Percentiles rank a stretch among this genome's conserved stretches.
These are phyloP conservation scores for Steromphala cineraria DNA, from an alignment of 2,888 invertebrate species.

Conservation along the genomic window DNA sequence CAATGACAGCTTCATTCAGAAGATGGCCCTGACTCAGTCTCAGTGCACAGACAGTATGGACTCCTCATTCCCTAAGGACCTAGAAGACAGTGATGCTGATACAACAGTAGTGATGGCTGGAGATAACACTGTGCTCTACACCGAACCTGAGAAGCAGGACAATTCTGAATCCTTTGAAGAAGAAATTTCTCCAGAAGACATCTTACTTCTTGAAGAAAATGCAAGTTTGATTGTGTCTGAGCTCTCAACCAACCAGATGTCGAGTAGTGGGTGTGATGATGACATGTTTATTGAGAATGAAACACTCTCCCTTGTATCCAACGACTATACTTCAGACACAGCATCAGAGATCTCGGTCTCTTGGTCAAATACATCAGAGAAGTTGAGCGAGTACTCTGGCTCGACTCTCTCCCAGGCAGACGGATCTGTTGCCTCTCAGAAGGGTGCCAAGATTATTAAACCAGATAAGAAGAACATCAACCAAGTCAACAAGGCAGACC, in stretches of 20 bases:
- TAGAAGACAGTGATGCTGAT: conserved; percentile 34
- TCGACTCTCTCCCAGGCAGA: conserved; percentile 55
- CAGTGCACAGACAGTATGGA: conserved; percentile 48
- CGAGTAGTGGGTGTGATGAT: conserved; percentile 74
- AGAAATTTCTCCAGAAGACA: conserved; percentile 50
- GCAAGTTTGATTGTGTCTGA: conserved; percentile 79
- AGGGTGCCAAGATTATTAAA: conserved; percentile 77
- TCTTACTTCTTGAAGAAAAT: conserved; percentile 77
- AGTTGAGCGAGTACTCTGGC: conserved; percentile 54
- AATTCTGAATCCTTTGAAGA: conserved; percentile 34
- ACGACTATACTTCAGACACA: conserved; percentile 83
- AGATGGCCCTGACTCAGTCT: conserved; percentile 2
- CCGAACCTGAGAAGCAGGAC: conserved; percentile 37
- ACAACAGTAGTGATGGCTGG: conserved; percentile 8
- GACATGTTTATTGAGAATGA: conserved; percentile 80
- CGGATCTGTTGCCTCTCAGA: conserved; percentile 39
- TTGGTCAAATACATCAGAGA: conserved; percentile 66
- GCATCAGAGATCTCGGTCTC: conserved; percentile 66
- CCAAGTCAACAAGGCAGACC: conserved; percentile 39
- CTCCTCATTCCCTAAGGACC: conserved; percentile 58
- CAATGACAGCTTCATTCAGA: conserved; percentile 24
- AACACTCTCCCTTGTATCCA: conserved; percentile 83
- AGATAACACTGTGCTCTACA: conserved; percentile 31
- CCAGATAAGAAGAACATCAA: conserved; percentile 65
- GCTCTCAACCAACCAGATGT: conserved; percentile 72